Conservation (phyloP, 2,888 invertebrate species). For the Octonoba sinensis region DNA sequence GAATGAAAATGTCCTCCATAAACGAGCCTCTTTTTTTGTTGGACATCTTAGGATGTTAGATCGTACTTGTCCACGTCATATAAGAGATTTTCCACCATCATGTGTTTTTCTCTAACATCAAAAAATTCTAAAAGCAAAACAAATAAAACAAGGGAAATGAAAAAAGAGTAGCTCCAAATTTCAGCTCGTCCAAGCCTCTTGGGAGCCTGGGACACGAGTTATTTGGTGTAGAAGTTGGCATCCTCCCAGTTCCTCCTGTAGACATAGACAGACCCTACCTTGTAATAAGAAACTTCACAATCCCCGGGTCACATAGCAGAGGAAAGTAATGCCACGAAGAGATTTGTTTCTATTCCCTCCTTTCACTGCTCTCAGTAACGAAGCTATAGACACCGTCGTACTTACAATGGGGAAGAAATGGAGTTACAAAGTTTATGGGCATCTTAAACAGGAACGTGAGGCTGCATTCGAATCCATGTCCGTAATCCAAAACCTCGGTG, state of each 20-base stretch:
- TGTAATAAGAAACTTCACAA: constrained; percentile 58
- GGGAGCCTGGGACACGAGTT: constrained; percentile 22
- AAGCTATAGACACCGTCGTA: too few relatives aligned
- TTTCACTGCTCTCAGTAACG: background rate
- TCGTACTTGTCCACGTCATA: too few relatives aligned
- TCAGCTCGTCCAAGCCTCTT: constrained; percentile 7
- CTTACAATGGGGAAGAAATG: constrained; percentile 1
- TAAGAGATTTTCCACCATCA: too few relatives aligned
- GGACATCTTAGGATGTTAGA: too few relatives aligned
- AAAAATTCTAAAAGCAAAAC: background rate
- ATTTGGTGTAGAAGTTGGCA: constrained; percentile 27
- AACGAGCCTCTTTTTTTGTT: too few relatives aligned
- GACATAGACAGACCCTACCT: constrained; percentile 14
- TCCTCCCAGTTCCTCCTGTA: constrained; percentile 1
- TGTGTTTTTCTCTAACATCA: too few relatives aligned
- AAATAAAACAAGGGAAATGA: background rate
- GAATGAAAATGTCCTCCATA: too few relatives aligned
- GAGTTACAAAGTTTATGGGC: constrained; percentile 45
- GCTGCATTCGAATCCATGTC: constrained; percentile 14
- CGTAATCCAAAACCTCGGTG: background rate
- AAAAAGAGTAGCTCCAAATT: constrained; percentile 22
- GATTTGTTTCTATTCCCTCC: constrained; percentile 47
- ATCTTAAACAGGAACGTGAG: constrained; percentile 58
- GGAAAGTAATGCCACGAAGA: constrained; percentile 39
- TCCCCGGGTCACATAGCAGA: constrained; percentile 12